phyloP scores from a whole-genome alignment of 2,113 vertebrate genomes.

The Crotalus viridis region DNA sequence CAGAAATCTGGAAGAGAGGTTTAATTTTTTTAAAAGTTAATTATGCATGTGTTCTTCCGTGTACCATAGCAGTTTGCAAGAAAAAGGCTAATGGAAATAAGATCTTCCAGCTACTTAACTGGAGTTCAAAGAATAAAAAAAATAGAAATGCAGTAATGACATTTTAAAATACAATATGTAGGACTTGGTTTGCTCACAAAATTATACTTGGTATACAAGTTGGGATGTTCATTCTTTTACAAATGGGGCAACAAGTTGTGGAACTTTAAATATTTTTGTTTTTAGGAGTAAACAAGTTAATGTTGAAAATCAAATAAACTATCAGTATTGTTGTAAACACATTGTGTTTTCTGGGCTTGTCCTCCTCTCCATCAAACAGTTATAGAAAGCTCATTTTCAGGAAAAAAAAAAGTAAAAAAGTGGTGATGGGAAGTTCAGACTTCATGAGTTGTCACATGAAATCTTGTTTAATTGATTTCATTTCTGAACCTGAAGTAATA shows the following conservation, averaged over 20 bases:
- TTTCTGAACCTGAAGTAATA: not conserved
- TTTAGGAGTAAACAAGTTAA: not conserved
- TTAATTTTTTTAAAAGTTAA: not conserved
- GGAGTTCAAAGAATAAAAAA: not conserved
- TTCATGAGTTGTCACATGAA: not conserved
- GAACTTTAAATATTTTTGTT: not conserved
- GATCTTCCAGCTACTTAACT: not conserved
- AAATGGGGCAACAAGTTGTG: not conserved
- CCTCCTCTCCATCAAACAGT: not conserved
- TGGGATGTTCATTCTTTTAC: not conserved
- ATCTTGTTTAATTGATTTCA: not conserved
- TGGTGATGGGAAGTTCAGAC: not conserved
- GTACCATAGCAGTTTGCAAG: not conserved
- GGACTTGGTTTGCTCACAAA: not conserved
- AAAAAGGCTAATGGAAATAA: not conserved
- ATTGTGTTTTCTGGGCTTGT: not conserved
- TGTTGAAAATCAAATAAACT: not conserved
- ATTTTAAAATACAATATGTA: not conserved
- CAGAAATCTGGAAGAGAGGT: conserved; percentile 4
- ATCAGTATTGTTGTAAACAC: not conserved
- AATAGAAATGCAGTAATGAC: not conserved
- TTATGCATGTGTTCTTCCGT: not conserved
- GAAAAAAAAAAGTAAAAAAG: not conserved
- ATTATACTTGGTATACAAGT: not conserved
- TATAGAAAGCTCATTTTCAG: not conserved